Evolutionary conservation across 2,888 invertebrate genomes (phyloP).

Genomic region (Nebria brevicollis): DNA sequence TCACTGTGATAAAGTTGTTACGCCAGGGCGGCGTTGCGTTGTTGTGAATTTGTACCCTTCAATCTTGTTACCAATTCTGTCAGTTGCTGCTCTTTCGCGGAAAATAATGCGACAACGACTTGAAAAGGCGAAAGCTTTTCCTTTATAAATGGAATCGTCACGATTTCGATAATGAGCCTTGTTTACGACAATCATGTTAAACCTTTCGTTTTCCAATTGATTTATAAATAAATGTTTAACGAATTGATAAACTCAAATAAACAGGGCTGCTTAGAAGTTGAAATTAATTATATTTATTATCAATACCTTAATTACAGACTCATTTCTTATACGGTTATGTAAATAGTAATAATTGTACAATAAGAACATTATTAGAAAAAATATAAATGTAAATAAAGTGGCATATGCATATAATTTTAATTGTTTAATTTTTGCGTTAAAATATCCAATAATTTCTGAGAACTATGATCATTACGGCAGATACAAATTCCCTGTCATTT

Average conservation of each 20-base stretch:
- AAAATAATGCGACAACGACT: slow-evolving; percentile 6
- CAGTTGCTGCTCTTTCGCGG: slow-evolving; percentile 5
- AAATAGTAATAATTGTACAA: too few relatives aligned
- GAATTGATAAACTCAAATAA: background rate
- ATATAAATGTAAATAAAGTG: too few relatives aligned
- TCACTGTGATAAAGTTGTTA: background rate
- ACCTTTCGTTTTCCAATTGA: background rate
- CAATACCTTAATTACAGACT: too few relatives aligned
- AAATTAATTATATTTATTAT: too few relatives aligned
- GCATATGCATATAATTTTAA: too few relatives aligned
- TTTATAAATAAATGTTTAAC: slow-evolving; percentile 7
- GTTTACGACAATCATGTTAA: slow-evolving; percentile 22
- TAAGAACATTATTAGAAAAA: too few relatives aligned
- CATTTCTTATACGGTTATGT: too few relatives aligned
- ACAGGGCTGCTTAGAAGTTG: background rate
- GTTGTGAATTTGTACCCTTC: slow-evolving; percentile 9
- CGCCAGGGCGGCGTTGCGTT: background rate
- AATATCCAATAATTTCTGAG: too few relatives aligned
- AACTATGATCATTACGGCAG: background rate
- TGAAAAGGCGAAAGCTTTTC: slow-evolving; percentile 1
- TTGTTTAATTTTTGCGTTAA: too few relatives aligned
- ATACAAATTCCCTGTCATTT: background rate
- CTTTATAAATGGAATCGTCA: slow-evolving; percentile 19
- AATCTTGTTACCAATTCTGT: slow-evolving; percentile 7
- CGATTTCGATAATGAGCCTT: slow-evolving; percentile 22